Evolutionary conservation across 1,140 invertebrate genomes (phyloP).

Genomic region (Papilio dardanus): DNA sequence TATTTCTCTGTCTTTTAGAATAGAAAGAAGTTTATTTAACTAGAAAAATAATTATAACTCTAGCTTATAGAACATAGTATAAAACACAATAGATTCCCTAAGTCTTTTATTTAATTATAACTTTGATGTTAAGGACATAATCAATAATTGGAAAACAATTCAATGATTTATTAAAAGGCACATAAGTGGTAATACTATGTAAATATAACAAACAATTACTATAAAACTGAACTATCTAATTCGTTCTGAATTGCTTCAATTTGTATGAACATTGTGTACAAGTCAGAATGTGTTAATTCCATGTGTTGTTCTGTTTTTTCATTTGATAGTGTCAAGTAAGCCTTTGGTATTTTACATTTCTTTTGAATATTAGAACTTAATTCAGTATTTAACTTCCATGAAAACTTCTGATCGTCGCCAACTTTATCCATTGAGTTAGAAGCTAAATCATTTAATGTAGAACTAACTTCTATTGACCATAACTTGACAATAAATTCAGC

Average conservation of each 20-base stretch:
- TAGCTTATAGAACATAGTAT: too few species aligned
- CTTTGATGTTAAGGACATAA: background rate
- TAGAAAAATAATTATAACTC: too few species aligned
- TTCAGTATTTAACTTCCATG: constrained; percentile 73
- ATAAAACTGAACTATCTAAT: constrained; percentile 63
- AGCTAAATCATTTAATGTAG: constrained; percentile 60
- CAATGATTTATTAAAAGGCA: constrained; percentile 38
- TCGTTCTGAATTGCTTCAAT: constrained; percentile 75
- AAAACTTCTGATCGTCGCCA: constrained; percentile 57
- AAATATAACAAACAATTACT: constrained; percentile 14
- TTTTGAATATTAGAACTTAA: constrained; percentile 70
- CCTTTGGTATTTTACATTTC: constrained; percentile 70
- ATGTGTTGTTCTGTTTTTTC: constrained; percentile 56
- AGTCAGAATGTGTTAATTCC: constrained; percentile 69
- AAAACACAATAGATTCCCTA: background rate
- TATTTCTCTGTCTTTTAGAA: too few species aligned
- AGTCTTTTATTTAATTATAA: too few species aligned
- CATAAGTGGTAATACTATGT: constrained; percentile 36
- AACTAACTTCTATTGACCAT: constrained; percentile 69
- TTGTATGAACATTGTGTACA: constrained; percentile 71
- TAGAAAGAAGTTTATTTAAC: too few species aligned
- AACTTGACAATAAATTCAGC: constrained; percentile 64
- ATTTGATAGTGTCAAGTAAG: constrained; percentile 57
- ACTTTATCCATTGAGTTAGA: constrained; percentile 48
- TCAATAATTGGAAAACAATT: constrained; percentile 6